Conservation (phyloP, 1,140 invertebrate species). For the Pseudachorutes palmiensis region DNA sequence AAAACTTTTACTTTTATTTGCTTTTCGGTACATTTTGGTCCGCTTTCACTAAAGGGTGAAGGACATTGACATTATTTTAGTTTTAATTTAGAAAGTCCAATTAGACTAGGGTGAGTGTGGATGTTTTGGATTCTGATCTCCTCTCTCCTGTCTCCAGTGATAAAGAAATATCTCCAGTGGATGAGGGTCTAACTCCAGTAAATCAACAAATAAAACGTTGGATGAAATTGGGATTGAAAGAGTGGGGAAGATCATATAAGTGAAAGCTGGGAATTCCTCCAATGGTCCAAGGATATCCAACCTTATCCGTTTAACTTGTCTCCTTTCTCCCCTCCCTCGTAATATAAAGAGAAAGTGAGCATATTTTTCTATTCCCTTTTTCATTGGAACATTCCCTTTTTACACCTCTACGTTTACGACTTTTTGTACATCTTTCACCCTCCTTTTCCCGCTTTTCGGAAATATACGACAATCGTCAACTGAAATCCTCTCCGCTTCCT, state of each 20-base stretch:
- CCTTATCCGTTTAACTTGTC: background rate
- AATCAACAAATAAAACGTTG: conserved; percentile 1
- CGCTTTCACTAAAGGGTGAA: too few relatives aligned
- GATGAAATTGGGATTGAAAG: background rate
- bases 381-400: conserved; percentile 21
- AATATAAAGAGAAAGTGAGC: conserved; percentile 11
- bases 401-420: conserved; percentile 30
- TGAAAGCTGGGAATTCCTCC: background rate
- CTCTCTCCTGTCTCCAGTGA: background rate
- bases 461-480: conserved; percentile 36
- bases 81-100: too few relatives aligned
- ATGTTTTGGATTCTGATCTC: background rate
- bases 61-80: too few relatives aligned
- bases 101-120: too few relatives aligned
- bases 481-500: conserved; percentile 32
- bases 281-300: background rate
- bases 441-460: conserved; percentile 14
- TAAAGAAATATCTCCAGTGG: background rate
- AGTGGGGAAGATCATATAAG: background rate
- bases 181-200: background rate
- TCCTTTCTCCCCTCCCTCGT: conserved; percentile 3
- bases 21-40: too few relatives aligned
- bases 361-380: conserved; percentile 7
- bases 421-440: conserved; percentile 22
- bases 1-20: too few relatives aligned